These are phyloP conservation scores for Hyposoter dolosus DNA, from an alignment of 2,888 invertebrate species.

Conservation along the genomic window DNA sequence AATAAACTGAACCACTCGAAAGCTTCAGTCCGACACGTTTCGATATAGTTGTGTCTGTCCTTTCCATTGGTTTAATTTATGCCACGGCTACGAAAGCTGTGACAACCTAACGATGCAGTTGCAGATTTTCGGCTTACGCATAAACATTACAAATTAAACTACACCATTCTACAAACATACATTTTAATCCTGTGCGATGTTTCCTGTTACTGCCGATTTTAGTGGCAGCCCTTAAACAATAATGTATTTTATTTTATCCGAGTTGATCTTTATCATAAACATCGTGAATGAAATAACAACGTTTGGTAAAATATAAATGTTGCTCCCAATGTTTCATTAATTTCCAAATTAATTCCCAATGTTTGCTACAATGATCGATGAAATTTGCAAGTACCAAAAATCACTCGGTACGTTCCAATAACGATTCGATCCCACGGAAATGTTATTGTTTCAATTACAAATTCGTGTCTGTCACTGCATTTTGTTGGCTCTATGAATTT, in stretches of 20 bases:
- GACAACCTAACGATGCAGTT: slow-evolving; percentile 20
- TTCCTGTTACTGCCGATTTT: neutral
- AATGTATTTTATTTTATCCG: neutral
- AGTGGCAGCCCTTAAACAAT: neutral
- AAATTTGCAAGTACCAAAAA: too few species aligned
- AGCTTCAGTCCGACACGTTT: slow-evolving; percentile 37
- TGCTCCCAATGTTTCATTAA: too few species aligned
- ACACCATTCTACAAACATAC: neutral
- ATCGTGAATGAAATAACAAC: neutral
- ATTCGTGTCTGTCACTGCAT: too few species aligned
- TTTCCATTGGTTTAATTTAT: slow-evolving; percentile 24
- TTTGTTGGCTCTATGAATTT: too few species aligned
- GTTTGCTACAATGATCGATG: too few species aligned
- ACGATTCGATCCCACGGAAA: too few species aligned
- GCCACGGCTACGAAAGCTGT: slow-evolving; percentile 5
- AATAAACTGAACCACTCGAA: slow-evolving; percentile 38
- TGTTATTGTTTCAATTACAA: too few species aligned
- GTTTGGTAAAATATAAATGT: neutral
- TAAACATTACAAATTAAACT: slow-evolving; percentile 23
- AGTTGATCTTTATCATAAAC: neutral
- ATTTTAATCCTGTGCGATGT: slow-evolving; percentile 10
- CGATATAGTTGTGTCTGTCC: neutral
- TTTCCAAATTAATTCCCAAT: too few species aligned
- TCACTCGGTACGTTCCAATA: too few species aligned
- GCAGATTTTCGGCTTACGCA: neutral